These are phyloP conservation scores for Drymonia ruficornis DNA, from an alignment of 2,888 invertebrate species.

Conservation along the genomic window DNA sequence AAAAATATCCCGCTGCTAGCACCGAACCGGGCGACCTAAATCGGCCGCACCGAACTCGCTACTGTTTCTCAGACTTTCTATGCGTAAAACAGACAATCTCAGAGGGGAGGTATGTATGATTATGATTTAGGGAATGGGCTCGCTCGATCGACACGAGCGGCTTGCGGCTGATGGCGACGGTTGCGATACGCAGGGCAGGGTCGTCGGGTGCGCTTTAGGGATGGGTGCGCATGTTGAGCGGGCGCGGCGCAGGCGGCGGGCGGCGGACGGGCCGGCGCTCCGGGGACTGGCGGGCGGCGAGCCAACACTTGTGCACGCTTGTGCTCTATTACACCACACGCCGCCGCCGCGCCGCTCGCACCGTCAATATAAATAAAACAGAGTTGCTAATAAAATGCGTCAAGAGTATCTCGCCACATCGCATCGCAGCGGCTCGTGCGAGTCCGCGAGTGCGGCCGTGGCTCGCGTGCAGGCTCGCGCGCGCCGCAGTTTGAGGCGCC, in stretches of 20 bases:
- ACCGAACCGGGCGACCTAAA: slow-evolving; percentile 82
- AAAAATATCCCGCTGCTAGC: slow-evolving; percentile 83
- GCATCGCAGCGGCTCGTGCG: slow-evolving; percentile 20
- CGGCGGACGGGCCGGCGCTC: slow-evolving; percentile 70
- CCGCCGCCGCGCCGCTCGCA: slow-evolving; percentile 49
- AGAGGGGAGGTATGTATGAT: slow-evolving; percentile 29
- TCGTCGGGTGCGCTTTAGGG: slow-evolving; percentile 13
- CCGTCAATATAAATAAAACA: slow-evolving; percentile 72
- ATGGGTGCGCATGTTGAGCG: slow-evolving; percentile 17
- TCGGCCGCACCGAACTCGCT: slow-evolving; percentile 63
- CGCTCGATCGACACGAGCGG: slow-evolving; percentile 8
- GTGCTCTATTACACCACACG: slow-evolving; percentile 72
- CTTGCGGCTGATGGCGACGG: slow-evolving; percentile 21
- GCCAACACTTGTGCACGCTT: slow-evolving; percentile 72
- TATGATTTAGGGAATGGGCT: slow-evolving; percentile 15
- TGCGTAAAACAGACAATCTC: slow-evolving; percentile 44
- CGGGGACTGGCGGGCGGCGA: slow-evolving; percentile 73
- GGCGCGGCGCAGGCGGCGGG: slow-evolving; percentile 64
- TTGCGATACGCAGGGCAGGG: slow-evolving; percentile 20
- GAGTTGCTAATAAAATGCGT: slow-evolving; percentile 55
- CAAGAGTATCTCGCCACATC: slow-evolving; percentile 40
- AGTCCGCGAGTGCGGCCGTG: slow-evolving; percentile 16
- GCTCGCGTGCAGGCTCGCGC: slow-evolving; percentile 14
- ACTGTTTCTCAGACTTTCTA: slow-evolving; percentile 56
- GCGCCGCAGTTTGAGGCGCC: slow-evolving; percentile 4